These are phyloP conservation scores for Synergus itoensis DNA, from an alignment of 2,888 invertebrate species.

Conservation along the genomic window DNA sequence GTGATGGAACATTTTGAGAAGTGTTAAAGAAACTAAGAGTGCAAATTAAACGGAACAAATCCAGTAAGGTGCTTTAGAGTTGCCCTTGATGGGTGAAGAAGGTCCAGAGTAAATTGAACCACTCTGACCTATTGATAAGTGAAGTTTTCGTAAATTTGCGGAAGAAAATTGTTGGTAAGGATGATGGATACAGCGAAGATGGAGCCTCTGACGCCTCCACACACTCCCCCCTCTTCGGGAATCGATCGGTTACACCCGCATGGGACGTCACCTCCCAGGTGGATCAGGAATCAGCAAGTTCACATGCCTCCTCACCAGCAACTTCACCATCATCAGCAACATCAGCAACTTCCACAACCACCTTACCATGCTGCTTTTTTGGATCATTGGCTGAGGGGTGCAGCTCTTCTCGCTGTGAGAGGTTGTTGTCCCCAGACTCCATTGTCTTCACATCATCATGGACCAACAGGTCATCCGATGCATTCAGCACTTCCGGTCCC, in stretches of 20 bases:
- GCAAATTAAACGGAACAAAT: background rate
- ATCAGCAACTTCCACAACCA: constrained; percentile 59
- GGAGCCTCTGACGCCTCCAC: constrained; percentile 74
- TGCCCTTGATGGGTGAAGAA: background rate
- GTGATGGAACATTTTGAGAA: background rate
- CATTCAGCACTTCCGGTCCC: constrained; percentile 67
- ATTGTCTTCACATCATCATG: constrained; percentile 73
- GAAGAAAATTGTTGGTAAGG: background rate
- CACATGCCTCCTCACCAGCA: constrained; percentile 52
- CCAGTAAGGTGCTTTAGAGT: background rate
- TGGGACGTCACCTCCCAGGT: constrained; percentile 59
- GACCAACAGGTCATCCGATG: constrained; percentile 45
- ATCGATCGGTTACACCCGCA: constrained; percentile 46
- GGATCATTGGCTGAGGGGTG: constrained; percentile 72
- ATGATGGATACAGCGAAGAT: constrained; percentile 71
- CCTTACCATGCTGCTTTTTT: constrained; percentile 68
- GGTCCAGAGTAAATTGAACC: background rate
- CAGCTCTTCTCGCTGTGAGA: constrained; percentile 70
- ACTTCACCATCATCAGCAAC: constrained; percentile 55
- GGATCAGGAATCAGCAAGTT: constrained; percentile 63
- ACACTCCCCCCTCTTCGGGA: constrained; percentile 66
- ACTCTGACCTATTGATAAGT: background rate
- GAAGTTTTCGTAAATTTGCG: background rate
- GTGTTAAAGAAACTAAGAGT: background rate
- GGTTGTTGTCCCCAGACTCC: constrained; percentile 75